These are phyloP conservation scores for Horisme vitalbata DNA, from an alignment of 2,888 invertebrate genomes.

Conservation along the genomic window DNA sequence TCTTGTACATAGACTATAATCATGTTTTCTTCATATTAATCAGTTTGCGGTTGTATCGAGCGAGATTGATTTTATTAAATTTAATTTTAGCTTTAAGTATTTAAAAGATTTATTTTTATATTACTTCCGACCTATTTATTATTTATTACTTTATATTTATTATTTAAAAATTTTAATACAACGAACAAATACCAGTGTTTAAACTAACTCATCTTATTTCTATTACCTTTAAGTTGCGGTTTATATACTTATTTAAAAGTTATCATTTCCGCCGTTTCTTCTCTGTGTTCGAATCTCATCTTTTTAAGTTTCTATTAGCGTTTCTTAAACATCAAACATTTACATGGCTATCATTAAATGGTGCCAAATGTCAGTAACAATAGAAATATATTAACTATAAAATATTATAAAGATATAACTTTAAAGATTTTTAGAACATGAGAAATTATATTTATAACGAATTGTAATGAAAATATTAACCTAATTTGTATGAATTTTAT, in stretches of 20 bases:
- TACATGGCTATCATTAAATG: slow-evolving; percentile 25
- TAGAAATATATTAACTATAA: slow-evolving; percentile 29
- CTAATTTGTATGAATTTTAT: slow-evolving; percentile 44
- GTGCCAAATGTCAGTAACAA: slow-evolving; percentile 33
- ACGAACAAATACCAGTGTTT: slow-evolving; percentile 56
- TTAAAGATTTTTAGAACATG: slow-evolving; percentile 37
- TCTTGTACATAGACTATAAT: slow-evolving; percentile 15
- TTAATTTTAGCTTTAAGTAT: slow-evolving; percentile 60
- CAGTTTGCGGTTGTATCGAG: slow-evolving; percentile 28
- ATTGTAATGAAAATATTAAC: slow-evolving; percentile 42
- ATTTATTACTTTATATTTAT: slow-evolving; percentile 64
- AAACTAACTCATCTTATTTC: slow-evolving; percentile 24
- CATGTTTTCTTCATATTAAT: slow-evolving; percentile 16
- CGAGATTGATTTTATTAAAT: slow-evolving; percentile 39
- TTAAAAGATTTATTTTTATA: slow-evolving; percentile 76
- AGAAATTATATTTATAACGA: slow-evolving; percentile 42
- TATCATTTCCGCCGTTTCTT: slow-evolving; percentile 57
- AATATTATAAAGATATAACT: slow-evolving; percentile 29
- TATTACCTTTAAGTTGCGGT: slow-evolving; percentile 66
- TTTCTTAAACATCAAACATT: slow-evolving; percentile 53
- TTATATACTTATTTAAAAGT: slow-evolving; percentile 73
- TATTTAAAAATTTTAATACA: slow-evolving; percentile 43
- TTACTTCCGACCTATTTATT: slow-evolving; percentile 74
- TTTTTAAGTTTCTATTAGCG: slow-evolving; percentile 61
- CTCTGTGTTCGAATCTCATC: slow-evolving; percentile 74